These are phyloP conservation scores for Andrena camellia DNA, from an alignment of 2,888 invertebrate species.

Conservation along the genomic window DNA sequence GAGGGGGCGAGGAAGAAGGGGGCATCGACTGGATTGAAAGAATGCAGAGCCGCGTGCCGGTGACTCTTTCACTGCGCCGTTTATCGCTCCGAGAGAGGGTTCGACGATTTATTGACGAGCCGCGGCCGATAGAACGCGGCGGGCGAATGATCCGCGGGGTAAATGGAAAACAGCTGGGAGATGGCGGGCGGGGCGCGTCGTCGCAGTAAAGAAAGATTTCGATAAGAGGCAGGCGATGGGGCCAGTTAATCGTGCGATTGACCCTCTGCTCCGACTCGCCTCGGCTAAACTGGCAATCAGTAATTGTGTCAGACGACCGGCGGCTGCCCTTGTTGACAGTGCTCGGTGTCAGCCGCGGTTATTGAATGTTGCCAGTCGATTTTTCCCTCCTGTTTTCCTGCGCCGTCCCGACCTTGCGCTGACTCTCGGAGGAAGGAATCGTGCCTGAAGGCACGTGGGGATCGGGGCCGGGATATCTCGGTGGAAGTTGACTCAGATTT, in stretches of 20 bases:
- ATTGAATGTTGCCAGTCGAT: conserved; percentile 21
- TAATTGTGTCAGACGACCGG: conserved; percentile 61
- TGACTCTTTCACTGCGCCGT: conserved; percentile 53
- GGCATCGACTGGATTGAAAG: conserved; percentile 22
- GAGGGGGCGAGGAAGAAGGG: background rate
- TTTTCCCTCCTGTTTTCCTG: conserved; percentile 12
- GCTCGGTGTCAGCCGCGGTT: conserved; percentile 19
- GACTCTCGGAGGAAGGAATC: background rate
- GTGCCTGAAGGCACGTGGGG: no score
- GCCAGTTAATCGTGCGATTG: conserved; percentile 59
- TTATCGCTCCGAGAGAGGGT: conserved; percentile 61
- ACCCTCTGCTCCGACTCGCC: conserved; percentile 46
- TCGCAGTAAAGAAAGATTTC: conserved; percentile 41
- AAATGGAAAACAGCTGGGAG: conserved; percentile 11
- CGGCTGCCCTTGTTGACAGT: conserved; percentile 60
- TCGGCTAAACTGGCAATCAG: conserved; percentile 48
- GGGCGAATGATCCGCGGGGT: conserved; percentile 36
- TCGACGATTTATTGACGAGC: conserved; percentile 66
- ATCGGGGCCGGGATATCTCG: background rate
- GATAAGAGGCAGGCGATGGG: conserved; percentile 46
- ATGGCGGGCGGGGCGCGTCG: conserved; percentile 18
- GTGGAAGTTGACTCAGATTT: background rate
- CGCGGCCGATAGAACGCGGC: conserved; percentile 42
- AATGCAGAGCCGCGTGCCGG: conserved; percentile 54
- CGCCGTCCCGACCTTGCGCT: background rate